Percentiles rank a stretch among this genome's conserved stretches.
Evolutionary conservation across 2,113 vertebrate species (phyloP).

Genomic region (Myotis davidii): DNA sequence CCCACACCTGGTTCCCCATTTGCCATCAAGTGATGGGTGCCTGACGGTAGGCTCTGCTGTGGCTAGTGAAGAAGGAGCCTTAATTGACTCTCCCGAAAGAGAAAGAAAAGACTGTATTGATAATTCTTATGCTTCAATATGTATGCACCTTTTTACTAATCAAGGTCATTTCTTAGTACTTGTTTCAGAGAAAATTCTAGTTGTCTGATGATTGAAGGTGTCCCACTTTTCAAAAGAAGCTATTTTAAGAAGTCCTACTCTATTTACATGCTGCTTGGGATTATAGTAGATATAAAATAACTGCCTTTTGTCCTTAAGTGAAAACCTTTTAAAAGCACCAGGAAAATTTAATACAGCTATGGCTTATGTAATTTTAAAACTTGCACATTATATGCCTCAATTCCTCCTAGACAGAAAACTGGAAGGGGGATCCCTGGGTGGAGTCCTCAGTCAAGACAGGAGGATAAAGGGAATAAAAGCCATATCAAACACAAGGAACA

Average conservation of each 20-base stretch:
- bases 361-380: constrained; percentile 22
- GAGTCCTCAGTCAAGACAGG: neutral
- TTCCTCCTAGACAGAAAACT: constrained; percentile 4
- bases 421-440: neutral
- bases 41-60: neutral
- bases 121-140: neutral
- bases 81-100: constrained; percentile 19
- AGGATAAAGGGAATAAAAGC: neutral
- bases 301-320: constrained; percentile 30
- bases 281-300: constrained; percentile 37
- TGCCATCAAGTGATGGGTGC: too few relatives aligned
- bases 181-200: constrained; percentile 39
- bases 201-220: constrained; percentile 40
- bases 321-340: constrained; percentile 55
- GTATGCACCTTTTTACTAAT: neutral
- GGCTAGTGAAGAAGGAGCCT: neutral
- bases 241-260: constrained; percentile 65
- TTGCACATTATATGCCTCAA: neutral
- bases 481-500: neutral
- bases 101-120: neutral
- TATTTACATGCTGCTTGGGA: constrained; percentile 53
- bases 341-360: constrained; percentile 33
- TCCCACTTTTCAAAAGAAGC: constrained; percentile 51
- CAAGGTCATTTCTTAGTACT: constrained; percentile 46
- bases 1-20: too few relatives aligned